Base-by-base conservation (phyloP, 2,888 invertebrate genomes). In the Rosalia funebris region DNA sequence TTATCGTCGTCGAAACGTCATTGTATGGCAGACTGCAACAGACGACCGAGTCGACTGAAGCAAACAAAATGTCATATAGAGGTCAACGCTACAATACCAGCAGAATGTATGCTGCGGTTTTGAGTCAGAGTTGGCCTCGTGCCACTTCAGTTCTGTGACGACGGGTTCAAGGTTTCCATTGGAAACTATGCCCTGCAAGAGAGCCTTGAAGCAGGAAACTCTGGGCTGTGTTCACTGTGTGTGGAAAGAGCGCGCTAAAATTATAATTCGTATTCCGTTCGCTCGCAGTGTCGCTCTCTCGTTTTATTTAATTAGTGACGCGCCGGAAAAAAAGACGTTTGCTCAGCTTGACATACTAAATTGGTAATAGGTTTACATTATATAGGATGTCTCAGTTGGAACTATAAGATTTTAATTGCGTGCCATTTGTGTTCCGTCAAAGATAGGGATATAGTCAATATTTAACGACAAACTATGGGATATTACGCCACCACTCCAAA, bases 121-220 rank as follows among this genome's bases (percentile, higher is more conserved):
- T 44, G 37, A 57, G 50, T 62, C 60, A 39, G 31, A 60, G 54
- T 69, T 71, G 71, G 73, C 75, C 75, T 74, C 75, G 73, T 74
- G 72, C 75, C 72, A 75, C 75, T 74, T 75, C 65, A 68, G 69
- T 69, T 64, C 58, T 54, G 54, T 52, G 47, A 12, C 45, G 53
- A 14, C 50, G 70, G 73, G 74, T 75, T 75, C 74, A 75, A 75
- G 74, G 74, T 63, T 71, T 57, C 45, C 47, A 54, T 61, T 59
- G 63, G 60, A 63, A 66, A 66, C 53, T 62, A 48, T 66, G 62
- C 59, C 62, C 65, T 63, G 61, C 59, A 53, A 34, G 36, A 59
- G 62, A 55, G 60, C 65, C 65, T 66, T 68, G 63, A 58, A 56
- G 42, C 53, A 42, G 53, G 32, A 53, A 53, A 42, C 42, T 42